Evolutionary conservation across 1,140 invertebrate species (phyloP).

Genomic region (Vanessa tameamea): DNA sequence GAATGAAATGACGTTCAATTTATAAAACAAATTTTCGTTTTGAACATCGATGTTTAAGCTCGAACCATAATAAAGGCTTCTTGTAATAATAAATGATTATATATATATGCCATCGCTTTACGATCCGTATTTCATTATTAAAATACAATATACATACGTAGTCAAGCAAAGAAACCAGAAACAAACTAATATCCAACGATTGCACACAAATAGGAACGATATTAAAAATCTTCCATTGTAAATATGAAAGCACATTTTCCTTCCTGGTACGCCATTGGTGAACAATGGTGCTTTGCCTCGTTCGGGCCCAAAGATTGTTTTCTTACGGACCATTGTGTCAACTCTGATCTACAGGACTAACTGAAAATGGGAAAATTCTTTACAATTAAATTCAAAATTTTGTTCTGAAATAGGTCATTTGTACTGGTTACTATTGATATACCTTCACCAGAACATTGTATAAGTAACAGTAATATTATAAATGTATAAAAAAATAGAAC

Average conservation of each 20-base stretch:
- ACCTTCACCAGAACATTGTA: not conserved
- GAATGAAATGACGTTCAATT: too few relatives aligned
- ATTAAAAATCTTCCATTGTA: slow-evolving; percentile 31
- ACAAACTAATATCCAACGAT: slow-evolving; percentile 29
- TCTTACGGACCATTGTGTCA: slow-evolving; percentile 52
- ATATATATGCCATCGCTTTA: not conserved
- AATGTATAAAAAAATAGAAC: too few relatives aligned
- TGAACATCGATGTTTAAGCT: too few relatives aligned
- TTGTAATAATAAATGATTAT: not conserved
- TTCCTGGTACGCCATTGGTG: slow-evolving; percentile 27
- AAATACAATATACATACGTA: not conserved
- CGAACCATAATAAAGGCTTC: too few relatives aligned
- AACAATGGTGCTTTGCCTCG: slow-evolving; percentile 41
- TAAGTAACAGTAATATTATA: too few relatives aligned
- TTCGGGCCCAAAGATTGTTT: slow-evolving; percentile 48
- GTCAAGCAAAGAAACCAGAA: slow-evolving; percentile 9
- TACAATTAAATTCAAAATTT: slow-evolving; percentile 7
- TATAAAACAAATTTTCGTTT: too few relatives aligned
- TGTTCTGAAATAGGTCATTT: slow-evolving; percentile 5
- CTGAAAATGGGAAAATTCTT: slow-evolving; percentile 40
- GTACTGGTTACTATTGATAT: not conserved
- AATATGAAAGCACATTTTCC: slow-evolving; percentile 24
- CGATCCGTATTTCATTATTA: slow-evolving; percentile 1
- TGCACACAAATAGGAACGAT: slow-evolving; percentile 25
- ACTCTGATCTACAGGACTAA: slow-evolving; percentile 43